Evolutionary conservation across 2,888 invertebrate species (phyloP).

Genomic region (Abscondita cerata): DNA sequence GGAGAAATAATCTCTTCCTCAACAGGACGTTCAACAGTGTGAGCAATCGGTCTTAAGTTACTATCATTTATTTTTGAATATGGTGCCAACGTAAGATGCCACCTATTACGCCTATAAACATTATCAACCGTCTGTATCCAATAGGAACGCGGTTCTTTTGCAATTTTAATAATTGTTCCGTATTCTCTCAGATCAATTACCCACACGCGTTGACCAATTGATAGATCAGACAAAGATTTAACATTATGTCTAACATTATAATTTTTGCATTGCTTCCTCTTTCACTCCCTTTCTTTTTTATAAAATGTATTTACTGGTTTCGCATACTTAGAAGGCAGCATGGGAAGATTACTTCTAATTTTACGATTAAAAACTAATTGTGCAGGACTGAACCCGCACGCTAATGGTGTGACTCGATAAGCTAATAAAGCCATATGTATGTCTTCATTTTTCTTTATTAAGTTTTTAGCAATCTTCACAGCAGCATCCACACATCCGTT

Average conservation of each 20-base stretch:
- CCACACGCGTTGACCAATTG: not conserved
- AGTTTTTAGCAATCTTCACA: slow-evolving; percentile 22
- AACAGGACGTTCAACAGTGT: no score
- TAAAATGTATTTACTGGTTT: not conserved
- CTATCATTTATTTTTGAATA: no score
- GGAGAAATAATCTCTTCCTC: no score
- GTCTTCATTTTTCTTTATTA: slow-evolving; percentile 18
- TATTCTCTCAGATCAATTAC: not conserved
- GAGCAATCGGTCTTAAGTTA: no score
- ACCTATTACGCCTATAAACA: not conserved
- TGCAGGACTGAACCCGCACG: slow-evolving; percentile 19
- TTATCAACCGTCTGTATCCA: not conserved
- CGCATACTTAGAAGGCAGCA: not conserved
- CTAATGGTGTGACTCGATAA: slow-evolving; percentile 22
- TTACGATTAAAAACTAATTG: slow-evolving; percentile 9
- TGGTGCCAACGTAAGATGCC: not conserved
- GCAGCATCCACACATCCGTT: slow-evolving; percentile 27
- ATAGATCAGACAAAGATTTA: not conserved
- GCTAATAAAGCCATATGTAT: slow-evolving; percentile 18
- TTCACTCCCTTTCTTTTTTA: not conserved
- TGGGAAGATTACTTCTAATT: not conserved
- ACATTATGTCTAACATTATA: not conserved
- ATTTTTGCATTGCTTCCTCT: not conserved
- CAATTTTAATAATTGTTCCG: not conserved
- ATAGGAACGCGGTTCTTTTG: not conserved